A percentile compares a stretch with the other conserved stretches of the same genome.
Conservation (phyloP, 1,140 invertebrate species). For the Danaus melanippus region DNA sequence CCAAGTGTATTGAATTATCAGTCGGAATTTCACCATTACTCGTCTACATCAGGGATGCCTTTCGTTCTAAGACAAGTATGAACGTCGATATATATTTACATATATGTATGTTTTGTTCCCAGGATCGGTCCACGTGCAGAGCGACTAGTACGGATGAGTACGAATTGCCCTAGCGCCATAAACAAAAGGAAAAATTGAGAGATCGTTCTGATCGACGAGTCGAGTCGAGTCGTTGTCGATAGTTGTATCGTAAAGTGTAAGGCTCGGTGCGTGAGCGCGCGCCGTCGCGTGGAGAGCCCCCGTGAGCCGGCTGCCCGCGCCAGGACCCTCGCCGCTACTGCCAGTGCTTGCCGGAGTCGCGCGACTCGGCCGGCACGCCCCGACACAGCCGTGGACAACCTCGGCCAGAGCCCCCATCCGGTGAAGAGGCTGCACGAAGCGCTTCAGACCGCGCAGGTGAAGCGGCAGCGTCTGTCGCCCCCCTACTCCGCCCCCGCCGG, state of each 20-base stretch:
- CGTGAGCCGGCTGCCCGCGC: slow-evolving; percentile 6
- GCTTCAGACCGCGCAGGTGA: slow-evolving; percentile 66
- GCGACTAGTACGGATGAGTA: slow-evolving; percentile 43
- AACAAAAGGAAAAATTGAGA: slow-evolving; percentile 34
- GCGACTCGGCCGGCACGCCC: slow-evolving; percentile 66
- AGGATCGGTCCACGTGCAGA: slow-evolving; percentile 56
- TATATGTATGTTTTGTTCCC: slow-evolving; percentile 40
- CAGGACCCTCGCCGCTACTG: slow-evolving; percentile 36
- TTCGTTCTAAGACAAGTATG: slow-evolving; percentile 10
- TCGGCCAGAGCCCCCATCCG: slow-evolving; percentile 66
- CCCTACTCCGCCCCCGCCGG: slow-evolving; percentile 52
- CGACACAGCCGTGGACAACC: slow-evolving; percentile 68
- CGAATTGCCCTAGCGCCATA: slow-evolving; percentile 43
- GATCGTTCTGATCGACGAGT: slow-evolving; percentile 26
- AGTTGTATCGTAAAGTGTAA: slow-evolving; percentile 25
- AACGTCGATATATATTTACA: slow-evolving; percentile 9
- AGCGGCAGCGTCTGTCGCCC: slow-evolving; percentile 65
- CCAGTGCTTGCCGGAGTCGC: slow-evolving; percentile 65
- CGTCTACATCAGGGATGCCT: slow-evolving; percentile 28
- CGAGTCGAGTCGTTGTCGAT: slow-evolving; percentile 29
- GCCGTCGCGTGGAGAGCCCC: slow-evolving; percentile 42
- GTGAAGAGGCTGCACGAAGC: slow-evolving; percentile 70
- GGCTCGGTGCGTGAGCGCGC: slow-evolving; percentile 31
- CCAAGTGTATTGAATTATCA: slow-evolving; percentile 30
- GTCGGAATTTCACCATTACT: slow-evolving; percentile 10